Evolutionary conservation across 2,113 vertebrate species (phyloP).

Genomic region (Lophochroa leadbeateri): DNA sequence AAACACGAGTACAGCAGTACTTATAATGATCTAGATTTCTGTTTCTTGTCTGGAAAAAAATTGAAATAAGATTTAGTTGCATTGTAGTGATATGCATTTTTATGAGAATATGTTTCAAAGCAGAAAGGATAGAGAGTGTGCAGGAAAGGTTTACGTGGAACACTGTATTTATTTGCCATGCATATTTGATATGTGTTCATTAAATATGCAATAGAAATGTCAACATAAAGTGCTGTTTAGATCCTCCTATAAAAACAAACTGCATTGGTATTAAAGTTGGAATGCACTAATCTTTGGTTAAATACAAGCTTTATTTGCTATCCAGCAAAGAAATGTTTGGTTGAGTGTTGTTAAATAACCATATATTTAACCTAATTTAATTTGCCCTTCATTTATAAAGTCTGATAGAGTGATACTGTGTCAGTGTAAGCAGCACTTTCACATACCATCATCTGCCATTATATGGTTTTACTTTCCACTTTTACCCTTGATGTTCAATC

Average conservation of each 20-base stretch:
- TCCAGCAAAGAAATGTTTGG: slow-evolving; percentile 68
- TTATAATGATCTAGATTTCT: slow-evolving; percentile 48
- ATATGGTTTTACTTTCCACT: neutral
- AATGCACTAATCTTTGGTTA: slow-evolving; percentile 74
- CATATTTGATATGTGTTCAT: slow-evolving; percentile 80
- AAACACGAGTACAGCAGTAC: neutral
- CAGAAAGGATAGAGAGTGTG: slow-evolving; percentile 33
- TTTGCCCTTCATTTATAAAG: slow-evolving; percentile 69
- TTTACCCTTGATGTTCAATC: slow-evolving; percentile 46
- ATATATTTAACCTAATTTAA: slow-evolving; percentile 76
- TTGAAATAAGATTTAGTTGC: slow-evolving; percentile 65
- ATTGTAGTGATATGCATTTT: slow-evolving; percentile 59
- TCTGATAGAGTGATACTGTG: slow-evolving; percentile 34
- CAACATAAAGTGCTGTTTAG: slow-evolving; percentile 79
- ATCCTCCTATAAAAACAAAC: slow-evolving; percentile 76
- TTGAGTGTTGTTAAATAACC: slow-evolving; percentile 73
- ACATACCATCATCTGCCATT: slow-evolving; percentile 3
- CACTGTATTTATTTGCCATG: slow-evolving; percentile 79
- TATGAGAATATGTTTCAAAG: slow-evolving; percentile 66
- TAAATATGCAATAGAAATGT: slow-evolving; percentile 80
- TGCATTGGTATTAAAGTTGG: slow-evolving; percentile 55
- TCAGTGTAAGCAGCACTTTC: slow-evolving; percentile 31
- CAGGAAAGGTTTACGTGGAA: slow-evolving; percentile 66
- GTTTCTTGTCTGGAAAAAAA: slow-evolving; percentile 51
- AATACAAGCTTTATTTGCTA: slow-evolving; percentile 74